Percentiles rank a stretch among this genome's conserved stretches.
phyloP scores from a whole-genome alignment of 2,888 invertebrate genomes.

The Anthophora plumipes region DNA sequence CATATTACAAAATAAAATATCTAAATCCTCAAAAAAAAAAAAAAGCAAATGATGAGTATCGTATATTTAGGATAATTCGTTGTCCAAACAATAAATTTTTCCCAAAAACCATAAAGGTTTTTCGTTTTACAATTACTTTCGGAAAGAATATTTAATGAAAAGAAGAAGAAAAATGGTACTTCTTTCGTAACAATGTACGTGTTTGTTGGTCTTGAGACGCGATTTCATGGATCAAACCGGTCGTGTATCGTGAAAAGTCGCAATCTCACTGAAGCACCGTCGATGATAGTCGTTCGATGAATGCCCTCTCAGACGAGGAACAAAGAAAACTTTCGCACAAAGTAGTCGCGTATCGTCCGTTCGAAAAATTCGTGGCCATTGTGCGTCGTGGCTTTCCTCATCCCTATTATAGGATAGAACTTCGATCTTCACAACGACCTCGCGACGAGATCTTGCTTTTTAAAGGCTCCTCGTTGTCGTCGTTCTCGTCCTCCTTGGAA shows the following conservation, averaged over 20 bases:
- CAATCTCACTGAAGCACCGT: constrained; percentile 11
- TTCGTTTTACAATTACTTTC: too few relatives aligned
- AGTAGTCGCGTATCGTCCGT: constrained; percentile 1
- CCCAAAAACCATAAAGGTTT: too few relatives aligned
- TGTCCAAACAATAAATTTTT: too few relatives aligned
- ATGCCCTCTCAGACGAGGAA: constrained; percentile 9
- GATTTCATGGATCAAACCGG: not conserved
- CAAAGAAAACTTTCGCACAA: constrained; percentile 32
- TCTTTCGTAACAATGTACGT: not conserved
- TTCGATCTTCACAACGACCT: constrained; percentile 15
- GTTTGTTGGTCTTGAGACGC: not conserved
- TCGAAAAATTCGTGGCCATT: constrained; percentile 33
- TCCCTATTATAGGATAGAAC: constrained; percentile 22
- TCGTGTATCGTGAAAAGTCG: constrained; percentile 1
- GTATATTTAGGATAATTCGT: too few relatives aligned
- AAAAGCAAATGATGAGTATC: too few relatives aligned
- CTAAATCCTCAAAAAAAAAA: too few relatives aligned
- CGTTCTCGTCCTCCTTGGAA: not conserved
- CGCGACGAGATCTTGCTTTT: constrained; percentile 17
- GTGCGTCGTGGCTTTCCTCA: constrained; percentile 15
- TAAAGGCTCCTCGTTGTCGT: not conserved
- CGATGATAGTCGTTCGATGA: constrained; percentile 22
- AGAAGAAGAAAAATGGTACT: not conserved
- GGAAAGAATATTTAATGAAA: too few relatives aligned
- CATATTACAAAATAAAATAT: too few relatives aligned